Evolutionary conservation across 2,113 vertebrate species (phyloP).

Genomic region (Cricetomys ansorgei): DNA sequence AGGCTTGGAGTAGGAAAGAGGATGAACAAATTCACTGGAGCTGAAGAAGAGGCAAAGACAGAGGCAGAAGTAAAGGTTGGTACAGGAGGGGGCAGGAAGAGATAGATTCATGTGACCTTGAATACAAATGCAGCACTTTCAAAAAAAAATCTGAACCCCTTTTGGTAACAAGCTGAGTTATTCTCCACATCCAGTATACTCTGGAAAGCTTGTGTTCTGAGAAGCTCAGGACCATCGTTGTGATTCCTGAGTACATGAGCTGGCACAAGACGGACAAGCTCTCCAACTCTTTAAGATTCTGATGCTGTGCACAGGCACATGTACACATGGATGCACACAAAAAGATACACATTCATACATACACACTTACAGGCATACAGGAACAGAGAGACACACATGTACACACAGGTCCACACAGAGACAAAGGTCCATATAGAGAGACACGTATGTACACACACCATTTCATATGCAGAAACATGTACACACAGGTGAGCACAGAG

Average conservation of each 20-base stretch:
- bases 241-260: constrained; percentile 78
- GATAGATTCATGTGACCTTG: accelerated
- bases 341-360: neutral
- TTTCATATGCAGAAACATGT: neutral
- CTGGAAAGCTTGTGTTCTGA: constrained; percentile 3
- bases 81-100: accelerated
- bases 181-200: neutral
- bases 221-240: constrained; percentile 75
- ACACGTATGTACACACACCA: neutral
- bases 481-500: neutral
- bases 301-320: constrained; percentile 50
- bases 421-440: neutral
- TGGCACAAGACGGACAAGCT: constrained; percentile 75
- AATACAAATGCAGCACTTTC: neutral
- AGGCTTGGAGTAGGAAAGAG: no score
- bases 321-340: no score
- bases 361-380: neutral
- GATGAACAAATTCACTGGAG: accelerated
- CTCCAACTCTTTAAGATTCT: constrained; percentile 68
- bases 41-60: neutral
- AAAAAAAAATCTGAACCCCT: accelerated
- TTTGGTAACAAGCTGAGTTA: accelerated
- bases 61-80: neutral
- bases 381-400: neutral
- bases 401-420: neutral